phyloP scores from a whole-genome alignment of 2,113 vertebrate species.

The Oryzias melastigma region DNA sequence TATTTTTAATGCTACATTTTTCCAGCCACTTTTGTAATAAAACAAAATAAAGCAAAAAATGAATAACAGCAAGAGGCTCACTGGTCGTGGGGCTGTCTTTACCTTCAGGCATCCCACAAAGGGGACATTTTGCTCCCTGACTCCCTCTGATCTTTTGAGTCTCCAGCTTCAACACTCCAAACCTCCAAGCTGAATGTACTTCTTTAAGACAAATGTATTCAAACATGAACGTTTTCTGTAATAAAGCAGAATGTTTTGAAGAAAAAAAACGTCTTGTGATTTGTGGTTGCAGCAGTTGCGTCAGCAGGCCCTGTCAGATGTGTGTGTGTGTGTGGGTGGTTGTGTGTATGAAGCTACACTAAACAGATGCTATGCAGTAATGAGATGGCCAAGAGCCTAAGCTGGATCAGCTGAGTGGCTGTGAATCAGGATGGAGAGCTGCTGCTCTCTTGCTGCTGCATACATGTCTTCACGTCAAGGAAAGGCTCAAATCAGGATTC shows the following conservation, averaged over 20 bases:
- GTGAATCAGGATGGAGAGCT: constrained; percentile 7
- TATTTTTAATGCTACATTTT: constrained; percentile 81
- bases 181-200: constrained; percentile 80
- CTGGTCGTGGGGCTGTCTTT: constrained; percentile 44
- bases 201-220: constrained; percentile 73
- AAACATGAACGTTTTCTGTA: constrained; percentile 72
- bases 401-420: constrained; percentile 69
- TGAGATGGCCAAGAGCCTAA: constrained; percentile 62
- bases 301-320: constrained; percentile 24
- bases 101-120: constrained; percentile 47
- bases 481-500: constrained; percentile 13
- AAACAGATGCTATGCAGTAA: constrained; percentile 63
- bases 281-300: constrained; percentile 9
- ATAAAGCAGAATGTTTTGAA: constrained; percentile 79
- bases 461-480: constrained; percentile 35
- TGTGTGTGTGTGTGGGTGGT: background rate
- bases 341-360: constrained; percentile 23
- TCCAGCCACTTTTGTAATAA: constrained; percentile 74
- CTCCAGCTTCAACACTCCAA: constrained; percentile 64
- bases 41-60: constrained; percentile 49
- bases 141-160: constrained; percentile 42
- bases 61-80: constrained; percentile 37
- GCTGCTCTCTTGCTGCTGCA: constrained; percentile 32
- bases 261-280: constrained; percentile 35
- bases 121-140: constrained; percentile 30